These are phyloP conservation scores for Sturnus vulgaris DNA, from an alignment of 2,113 vertebrate species.

Conservation along the genomic window DNA sequence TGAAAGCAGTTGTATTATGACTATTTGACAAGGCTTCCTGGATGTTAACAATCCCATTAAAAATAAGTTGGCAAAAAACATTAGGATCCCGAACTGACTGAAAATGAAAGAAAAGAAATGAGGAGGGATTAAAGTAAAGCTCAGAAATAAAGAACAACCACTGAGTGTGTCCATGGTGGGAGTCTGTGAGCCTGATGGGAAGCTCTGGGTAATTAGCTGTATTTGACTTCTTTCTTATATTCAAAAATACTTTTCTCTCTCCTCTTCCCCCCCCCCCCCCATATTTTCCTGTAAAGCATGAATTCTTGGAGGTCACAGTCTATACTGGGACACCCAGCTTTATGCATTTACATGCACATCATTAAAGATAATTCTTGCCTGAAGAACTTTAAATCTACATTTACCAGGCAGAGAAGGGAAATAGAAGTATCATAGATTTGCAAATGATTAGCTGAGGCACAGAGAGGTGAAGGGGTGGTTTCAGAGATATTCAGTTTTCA, in stretches of 20 bases:
- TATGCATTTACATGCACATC: fast-evolving
- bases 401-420: background rate
- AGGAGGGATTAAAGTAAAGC: constrained; percentile 62
- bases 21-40: constrained; percentile 62
- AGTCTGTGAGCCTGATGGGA: constrained; percentile 8
- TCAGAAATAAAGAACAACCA: constrained; percentile 49
- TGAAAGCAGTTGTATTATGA: constrained; percentile 48
- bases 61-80: constrained; percentile 59
- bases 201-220: constrained; percentile 30
- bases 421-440: fast-evolving
- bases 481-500: background rate
- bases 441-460: background rate
- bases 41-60: constrained; percentile 64
- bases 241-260: background rate
- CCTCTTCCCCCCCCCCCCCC: no score
- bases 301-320: background rate
- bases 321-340: background rate
- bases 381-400: background rate
- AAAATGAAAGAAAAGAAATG: constrained; percentile 59
- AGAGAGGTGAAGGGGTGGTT: background rate
- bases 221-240: background rate
- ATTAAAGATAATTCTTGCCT: background rate
- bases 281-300: background rate
- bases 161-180: constrained; percentile 26
- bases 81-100: constrained; percentile 41